phyloP scores from a whole-genome alignment of 2,888 invertebrate genomes.

The Sericinus montela region DNA sequence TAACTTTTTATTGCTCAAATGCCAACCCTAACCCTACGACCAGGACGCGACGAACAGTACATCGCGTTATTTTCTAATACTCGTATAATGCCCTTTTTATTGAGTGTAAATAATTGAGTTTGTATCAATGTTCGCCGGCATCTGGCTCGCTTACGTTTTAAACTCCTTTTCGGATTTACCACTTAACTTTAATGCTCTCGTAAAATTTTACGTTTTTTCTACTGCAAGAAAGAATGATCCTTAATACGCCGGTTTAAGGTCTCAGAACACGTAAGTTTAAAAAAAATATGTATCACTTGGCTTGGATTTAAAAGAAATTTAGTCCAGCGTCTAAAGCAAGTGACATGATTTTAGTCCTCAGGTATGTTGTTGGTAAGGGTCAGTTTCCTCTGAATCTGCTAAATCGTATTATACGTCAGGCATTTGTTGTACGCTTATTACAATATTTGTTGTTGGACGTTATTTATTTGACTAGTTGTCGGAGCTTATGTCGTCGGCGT shows the following conservation, averaged over 20 bases:
- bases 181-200: constrained; percentile 74
- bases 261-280: constrained; percentile 33
- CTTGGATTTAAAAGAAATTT: constrained; percentile 52
- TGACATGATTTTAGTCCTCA: constrained; percentile 46
- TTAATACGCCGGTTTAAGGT: constrained; percentile 35
- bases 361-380: constrained; percentile 32
- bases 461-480: constrained; percentile 68
- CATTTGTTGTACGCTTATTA: constrained; percentile 48
- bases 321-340: constrained; percentile 41
- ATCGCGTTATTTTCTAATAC: constrained; percentile 68
- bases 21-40: constrained; percentile 25
- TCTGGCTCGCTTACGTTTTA: constrained; percentile 64
- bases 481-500: constrained; percentile 45
- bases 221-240: constrained; percentile 37
- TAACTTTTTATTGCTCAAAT: no score
- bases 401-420: constrained; percentile 35
- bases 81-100: constrained; percentile 76
- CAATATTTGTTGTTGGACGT: constrained; percentile 72
- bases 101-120: constrained; percentile 79
- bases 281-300: constrained; percentile 53
- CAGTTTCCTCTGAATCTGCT: constrained; percentile 44
- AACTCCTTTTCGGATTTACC: constrained; percentile 76
- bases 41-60: constrained; percentile 43
- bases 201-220: constrained; percentile 63
- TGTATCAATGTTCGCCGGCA: constrained; percentile 70